Evolutionary conservation across 2,113 vertebrate genomes (phyloP).

Genomic region (Hipposideros armiger): DNA sequence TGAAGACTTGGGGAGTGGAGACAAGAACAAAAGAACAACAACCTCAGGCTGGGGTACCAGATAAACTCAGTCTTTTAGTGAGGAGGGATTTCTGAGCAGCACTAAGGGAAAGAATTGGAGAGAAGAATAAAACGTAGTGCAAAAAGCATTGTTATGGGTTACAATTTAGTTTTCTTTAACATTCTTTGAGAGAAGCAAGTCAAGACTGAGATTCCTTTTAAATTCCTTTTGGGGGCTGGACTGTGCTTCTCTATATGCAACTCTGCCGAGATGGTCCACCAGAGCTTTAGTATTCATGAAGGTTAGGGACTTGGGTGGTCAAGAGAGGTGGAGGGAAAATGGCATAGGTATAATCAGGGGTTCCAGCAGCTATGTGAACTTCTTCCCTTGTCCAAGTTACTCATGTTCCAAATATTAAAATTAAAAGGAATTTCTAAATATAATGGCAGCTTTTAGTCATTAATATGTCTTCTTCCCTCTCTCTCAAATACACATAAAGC

Average conservation of each 20-base stretch:
- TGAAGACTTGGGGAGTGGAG: not conserved
- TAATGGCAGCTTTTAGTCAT: slow-evolving; percentile 35
- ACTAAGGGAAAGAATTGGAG: not conserved
- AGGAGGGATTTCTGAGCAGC: not conserved
- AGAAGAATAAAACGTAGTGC: not conserved
- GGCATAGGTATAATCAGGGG: not conserved
- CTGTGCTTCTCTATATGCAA: not conserved
- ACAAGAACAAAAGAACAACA: not conserved
- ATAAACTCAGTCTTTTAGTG: not conserved
- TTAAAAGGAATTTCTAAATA: slow-evolving; percentile 48
- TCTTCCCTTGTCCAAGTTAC: slow-evolving; percentile 10
- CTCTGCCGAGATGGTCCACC: not conserved
- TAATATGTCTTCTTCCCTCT: not conserved
- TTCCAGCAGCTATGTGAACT: not conserved
- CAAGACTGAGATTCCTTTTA: slow-evolving; percentile 2
- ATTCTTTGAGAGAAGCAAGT: slow-evolving; percentile 37
- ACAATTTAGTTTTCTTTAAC: slow-evolving; percentile 22
- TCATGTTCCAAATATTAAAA: slow-evolving; percentile 39
- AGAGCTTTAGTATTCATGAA: not conserved
- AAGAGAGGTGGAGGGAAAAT: not conserved
- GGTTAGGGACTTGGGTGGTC: not conserved
- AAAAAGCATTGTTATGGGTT: not conserved
- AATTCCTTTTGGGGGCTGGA: slow-evolving; percentile 7
- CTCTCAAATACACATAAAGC: not conserved
- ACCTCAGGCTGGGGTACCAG: not conserved